Evolutionary conservation across 2,888 invertebrate genomes (phyloP), one percentile per base, ranked within the genome.

Genomic region (Eugnorisma glareosa): DNA sequence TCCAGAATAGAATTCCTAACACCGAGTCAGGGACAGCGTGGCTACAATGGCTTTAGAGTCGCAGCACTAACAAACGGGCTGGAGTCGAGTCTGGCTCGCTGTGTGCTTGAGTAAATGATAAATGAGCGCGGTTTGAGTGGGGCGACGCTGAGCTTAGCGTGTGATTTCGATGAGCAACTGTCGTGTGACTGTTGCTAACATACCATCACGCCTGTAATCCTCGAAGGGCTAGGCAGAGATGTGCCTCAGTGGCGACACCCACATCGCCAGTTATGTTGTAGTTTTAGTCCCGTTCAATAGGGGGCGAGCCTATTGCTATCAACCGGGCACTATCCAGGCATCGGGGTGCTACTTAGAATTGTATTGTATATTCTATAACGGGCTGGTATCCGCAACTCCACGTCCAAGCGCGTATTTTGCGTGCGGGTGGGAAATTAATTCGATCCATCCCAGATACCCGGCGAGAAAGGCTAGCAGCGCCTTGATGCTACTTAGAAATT

Each of bases 21-120:
- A 35, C 43, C 1, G 18, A 77, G 72, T 68, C 68, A 82, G 68
- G 77, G 66, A 48, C 69, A 70, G 69, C 45, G 21, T 31, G 51
- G 67, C 63, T 66, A 84, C 75, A 75, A 84, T 84, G 40, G 84
- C 43, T 72, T 77, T 67, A 66, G 74, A 74, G 78, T 75, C 69
- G 69, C 31, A 70, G 74, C 68, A 48, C 70, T 67, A 77, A 81
- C 83, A 82, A 83, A 84, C 80, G 72, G 73, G 76, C 68, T 67
- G 73, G 63, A 85, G 83, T 83, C 71, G 70, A 79, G 82, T 82
- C 83, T 80, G 37, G 73, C 71, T 73, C 66, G 66, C 59, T 75
- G 82, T 81, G 59, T 67, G 76, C 69, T 75, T 73, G 64, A 75
- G 73, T 84, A 66, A 84, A 84, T 84, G 85, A 84, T 86, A 83